Conservation (phyloP, 2,888 invertebrate genomes). For the Lepidochitona cinerea region DNA sequence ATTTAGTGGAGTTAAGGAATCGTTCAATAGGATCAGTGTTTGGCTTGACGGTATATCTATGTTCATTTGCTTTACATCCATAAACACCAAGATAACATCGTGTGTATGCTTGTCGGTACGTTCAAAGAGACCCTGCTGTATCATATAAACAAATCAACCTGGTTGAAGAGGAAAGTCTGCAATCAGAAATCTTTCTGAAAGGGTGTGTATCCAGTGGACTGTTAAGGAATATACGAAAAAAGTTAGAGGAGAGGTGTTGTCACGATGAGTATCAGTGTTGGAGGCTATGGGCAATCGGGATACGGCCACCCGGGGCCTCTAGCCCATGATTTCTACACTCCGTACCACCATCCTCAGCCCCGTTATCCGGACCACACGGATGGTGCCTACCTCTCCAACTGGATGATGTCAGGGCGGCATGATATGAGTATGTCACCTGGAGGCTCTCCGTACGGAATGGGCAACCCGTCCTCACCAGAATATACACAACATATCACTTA, state of each 20-base stretch:
- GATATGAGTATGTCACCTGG: constrained; percentile 50
- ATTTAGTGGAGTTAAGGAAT: too few relatives aligned
- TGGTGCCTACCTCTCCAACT: constrained; percentile 53
- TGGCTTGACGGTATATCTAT: too few relatives aligned
- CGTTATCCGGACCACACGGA: constrained; percentile 47
- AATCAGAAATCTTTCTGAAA: too few relatives aligned
- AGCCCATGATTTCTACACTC: constrained; percentile 43
- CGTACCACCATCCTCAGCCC: constrained; percentile 46
- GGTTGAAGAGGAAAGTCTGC: too few relatives aligned
- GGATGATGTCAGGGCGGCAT: constrained; percentile 45
- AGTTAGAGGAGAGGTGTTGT: neutral
- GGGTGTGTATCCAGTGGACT: too few relatives aligned
- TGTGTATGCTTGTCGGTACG: too few relatives aligned
- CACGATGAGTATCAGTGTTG: constrained; percentile 61
- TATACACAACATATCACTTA: constrained; percentile 20
- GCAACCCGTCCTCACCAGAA: constrained; percentile 33
- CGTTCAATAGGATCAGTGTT: too few relatives aligned
- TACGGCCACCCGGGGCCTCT: constrained; percentile 56
- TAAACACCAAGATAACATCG: too few relatives aligned
- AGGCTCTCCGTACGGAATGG: constrained; percentile 35
- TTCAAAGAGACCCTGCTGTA: too few relatives aligned
- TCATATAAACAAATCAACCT: too few relatives aligned
- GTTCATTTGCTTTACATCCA: too few relatives aligned
- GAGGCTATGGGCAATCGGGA: constrained; percentile 55
- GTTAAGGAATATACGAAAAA: neutral